phyloP scores from a whole-genome alignment of 2,797 vertebrate genomes.

The Chaetodon trifasciatus region DNA sequence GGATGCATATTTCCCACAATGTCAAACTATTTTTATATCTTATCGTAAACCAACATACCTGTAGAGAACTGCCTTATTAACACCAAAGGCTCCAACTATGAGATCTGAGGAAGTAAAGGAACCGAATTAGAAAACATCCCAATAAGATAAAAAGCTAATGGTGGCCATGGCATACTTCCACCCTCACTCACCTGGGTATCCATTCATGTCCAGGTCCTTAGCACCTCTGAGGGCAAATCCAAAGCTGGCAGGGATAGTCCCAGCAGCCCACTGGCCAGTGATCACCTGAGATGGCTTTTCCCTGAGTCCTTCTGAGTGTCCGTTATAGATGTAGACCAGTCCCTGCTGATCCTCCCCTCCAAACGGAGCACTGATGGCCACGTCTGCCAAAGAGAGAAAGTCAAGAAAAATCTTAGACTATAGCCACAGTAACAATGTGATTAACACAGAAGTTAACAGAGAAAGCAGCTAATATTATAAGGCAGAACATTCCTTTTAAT shows the following conservation, averaged over 20 bases:
- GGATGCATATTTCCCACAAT: no score
- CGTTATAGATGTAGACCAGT: constrained; percentile 91
- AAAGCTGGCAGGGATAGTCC: constrained; percentile 87
- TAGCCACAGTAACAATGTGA: not conserved
- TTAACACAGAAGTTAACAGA: not conserved
- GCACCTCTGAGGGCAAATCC: constrained; percentile 91
- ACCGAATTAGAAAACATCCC: constrained; percentile 10
- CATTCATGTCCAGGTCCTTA: constrained; percentile 92
- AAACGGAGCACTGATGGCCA: constrained; percentile 91
- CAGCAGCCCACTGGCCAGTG: constrained; percentile 87
- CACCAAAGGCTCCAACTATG: constrained; percentile 94
- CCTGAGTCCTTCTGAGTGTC: constrained; percentile 84
- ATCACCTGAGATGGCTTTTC: constrained; percentile 92
- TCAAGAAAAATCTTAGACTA: not conserved
- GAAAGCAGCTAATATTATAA: not conserved
- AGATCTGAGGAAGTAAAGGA: constrained; percentile 85
- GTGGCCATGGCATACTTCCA: not conserved
- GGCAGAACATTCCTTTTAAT: not conserved
- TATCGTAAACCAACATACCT: constrained; percentile 80
- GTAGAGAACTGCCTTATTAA: constrained; percentile 90
- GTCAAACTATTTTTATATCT: no score
- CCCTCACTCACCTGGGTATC: constrained; percentile 89
- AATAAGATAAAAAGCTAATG: not conserved
- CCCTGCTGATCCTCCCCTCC: constrained; percentile 89
- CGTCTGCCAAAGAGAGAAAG: constrained; percentile 77